A percentile compares a stretch with the other conserved stretches of the same genome.
Conservation (phyloP, 1,140 invertebrate species). For the Eurosta solidaginis region DNA sequence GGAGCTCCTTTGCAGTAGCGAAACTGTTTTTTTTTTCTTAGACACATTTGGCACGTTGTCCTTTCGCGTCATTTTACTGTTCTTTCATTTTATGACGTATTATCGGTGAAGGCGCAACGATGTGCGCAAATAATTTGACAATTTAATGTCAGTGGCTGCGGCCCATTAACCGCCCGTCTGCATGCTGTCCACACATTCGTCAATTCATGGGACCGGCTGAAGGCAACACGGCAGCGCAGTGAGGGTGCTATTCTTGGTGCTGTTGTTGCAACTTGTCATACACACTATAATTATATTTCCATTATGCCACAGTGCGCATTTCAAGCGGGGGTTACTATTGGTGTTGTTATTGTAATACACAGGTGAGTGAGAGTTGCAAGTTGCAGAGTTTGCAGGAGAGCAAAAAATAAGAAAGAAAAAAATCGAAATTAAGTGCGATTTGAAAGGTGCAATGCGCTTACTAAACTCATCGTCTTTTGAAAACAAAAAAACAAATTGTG, state of each 20-base stretch:
- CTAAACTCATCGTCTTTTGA: neutral
- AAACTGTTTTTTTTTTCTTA: too few species aligned
- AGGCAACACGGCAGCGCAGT: neutral
- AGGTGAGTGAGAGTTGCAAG: neutral
- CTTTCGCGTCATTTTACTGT: neutral
- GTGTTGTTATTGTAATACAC: neutral
- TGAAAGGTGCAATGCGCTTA: slow-evolving; percentile 17
- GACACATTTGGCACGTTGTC: neutral
- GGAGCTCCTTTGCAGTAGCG: neutral
- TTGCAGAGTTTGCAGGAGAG: neutral
- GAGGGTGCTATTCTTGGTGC: neutral
- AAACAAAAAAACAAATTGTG: too few species aligned
- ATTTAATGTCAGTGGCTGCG: slow-evolving; percentile 8
- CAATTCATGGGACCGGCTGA: neutral
- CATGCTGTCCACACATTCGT: slow-evolving; percentile 14
- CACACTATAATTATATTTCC: slow-evolving; percentile 26
- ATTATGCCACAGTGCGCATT: neutral
- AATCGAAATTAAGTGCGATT: slow-evolving; percentile 19
- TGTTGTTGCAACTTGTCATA: slow-evolving; percentile 4
- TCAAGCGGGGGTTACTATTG: too few species aligned
- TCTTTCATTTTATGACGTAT: neutral
- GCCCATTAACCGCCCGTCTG: neutral
- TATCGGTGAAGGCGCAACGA: neutral
- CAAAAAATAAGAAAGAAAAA: neutral
- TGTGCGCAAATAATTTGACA: slow-evolving; percentile 24